These are phyloP conservation scores for Metridium senile DNA, from an alignment of 92 coral and sea anemone species.

Conservation along the genomic window DNA sequence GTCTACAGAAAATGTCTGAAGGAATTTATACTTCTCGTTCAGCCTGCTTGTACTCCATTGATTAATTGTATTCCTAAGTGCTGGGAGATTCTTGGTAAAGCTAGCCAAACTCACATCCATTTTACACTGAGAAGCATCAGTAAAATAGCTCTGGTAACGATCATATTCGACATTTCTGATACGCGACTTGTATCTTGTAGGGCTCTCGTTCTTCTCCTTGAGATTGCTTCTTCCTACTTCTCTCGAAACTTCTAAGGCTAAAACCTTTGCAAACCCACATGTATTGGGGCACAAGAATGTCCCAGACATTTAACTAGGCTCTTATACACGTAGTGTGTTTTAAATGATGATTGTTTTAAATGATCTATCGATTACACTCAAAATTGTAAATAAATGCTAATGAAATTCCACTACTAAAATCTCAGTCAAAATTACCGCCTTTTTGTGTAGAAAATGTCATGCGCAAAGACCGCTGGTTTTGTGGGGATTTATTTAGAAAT, in stretches of 20 bases:
- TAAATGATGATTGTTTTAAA: not conserved
- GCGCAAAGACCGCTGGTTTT: too few relatives aligned
- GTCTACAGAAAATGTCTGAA: conserved; percentile 16
- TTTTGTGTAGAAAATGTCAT: too few relatives aligned
- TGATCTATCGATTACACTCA: not conserved
- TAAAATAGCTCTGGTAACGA: conserved; percentile 5
- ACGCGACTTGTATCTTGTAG: not conserved
- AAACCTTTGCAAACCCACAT: conserved; percentile 29
- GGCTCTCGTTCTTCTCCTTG: conserved; percentile 16
- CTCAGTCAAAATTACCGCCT: conserved; percentile 8
- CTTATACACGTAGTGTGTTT: too few relatives aligned
- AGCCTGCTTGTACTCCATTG: conserved; percentile 29
- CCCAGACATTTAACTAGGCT: too few relatives aligned
- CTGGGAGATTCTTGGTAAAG: conserved; percentile 28
- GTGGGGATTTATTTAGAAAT: too few relatives aligned
- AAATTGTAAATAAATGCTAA: not conserved
- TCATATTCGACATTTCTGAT: conserved; percentile 35
- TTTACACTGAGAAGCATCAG: not conserved
- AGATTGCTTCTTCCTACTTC: not conserved
- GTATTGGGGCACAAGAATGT: conserved; percentile 40
- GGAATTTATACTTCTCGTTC: conserved; percentile 11
- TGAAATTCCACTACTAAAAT: conserved; percentile 9
- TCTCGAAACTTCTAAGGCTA: conserved; percentile 25
- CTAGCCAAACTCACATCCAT: conserved; percentile 1
- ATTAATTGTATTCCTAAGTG: not conserved